Base-by-base conservation (phyloP, 2,113 vertebrate genomes). In the Eulacestoma nigropectus region DNA sequence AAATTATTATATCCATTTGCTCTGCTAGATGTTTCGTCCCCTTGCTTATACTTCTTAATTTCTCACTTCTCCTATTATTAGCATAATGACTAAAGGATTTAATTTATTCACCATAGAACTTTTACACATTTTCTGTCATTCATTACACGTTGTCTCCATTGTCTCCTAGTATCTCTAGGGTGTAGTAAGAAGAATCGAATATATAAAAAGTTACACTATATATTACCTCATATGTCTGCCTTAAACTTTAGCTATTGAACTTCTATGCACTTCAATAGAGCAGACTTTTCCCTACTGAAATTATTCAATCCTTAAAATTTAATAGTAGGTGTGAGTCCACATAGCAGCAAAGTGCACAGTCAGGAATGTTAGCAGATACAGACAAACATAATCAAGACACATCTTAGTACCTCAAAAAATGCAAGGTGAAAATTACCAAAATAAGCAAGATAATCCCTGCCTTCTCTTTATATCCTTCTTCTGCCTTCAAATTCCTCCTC, bases 21-120 rank as follows among this genome's bases (percentile, higher is more conserved):
- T 96, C 94, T 97, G 95, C 79, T 94, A 91, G 94, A 95, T 96
- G 84, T 89, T 95, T 96, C 88, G 80, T 95, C 89, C 85, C 84
- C 77, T 84, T 72, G 60, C 86, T 96, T 96, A 90, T 94, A 90
- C 72, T 92, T 96, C 90, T 93, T 96, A 95, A 97, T 97, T 97
- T 95, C 70, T 92, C 78, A 70, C 84, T 94, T 95, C 80, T 79
- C 56, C 90, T 90, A 27, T 92, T 97, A 97, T 97, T 97, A 96
- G 95, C 97, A 94, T 97, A 97, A 94, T 93, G 94, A 97, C 96
- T 95, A 93, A 98, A 95, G 94, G 94, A 87, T 97, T 96, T 94
- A 97, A 97, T 97, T 97, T 98, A 97, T 97, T 96, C 93, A 93
- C 96, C 91, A 81, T 68, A 96, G 92, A 92, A 52, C 69, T 93